These are phyloP conservation scores for Buceros bicornis DNA, from an alignment of 2,797 vertebrate genomes.

Conservation along the genomic window DNA sequence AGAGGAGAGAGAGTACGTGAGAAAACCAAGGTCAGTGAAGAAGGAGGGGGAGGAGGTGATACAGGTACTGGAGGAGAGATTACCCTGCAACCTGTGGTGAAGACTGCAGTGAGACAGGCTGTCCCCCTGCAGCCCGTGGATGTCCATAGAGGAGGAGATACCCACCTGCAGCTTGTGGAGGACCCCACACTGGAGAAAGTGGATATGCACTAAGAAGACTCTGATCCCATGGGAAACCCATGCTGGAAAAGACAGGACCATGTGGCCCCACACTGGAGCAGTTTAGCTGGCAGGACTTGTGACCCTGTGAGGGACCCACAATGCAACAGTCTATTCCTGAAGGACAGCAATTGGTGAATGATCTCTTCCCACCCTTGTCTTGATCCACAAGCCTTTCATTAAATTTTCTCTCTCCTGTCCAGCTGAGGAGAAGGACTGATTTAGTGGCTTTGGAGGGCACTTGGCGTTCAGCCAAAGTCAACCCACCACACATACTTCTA, in stretches of 20 bases:
- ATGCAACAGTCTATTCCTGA: not conserved
- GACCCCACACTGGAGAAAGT: not conserved
- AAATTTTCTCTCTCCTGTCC: not conserved
- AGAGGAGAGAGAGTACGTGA: not conserved
- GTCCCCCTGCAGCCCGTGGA: too few species aligned
- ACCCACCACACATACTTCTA: not conserved
- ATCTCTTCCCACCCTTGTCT: not conserved
- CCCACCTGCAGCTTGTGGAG: not conserved
- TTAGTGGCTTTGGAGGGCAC: not conserved
- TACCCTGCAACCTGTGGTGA: not conserved
- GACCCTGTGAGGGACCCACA: too few species aligned
- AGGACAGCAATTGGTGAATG: not conserved
- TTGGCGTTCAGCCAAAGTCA: not conserved
- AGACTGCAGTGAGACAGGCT: not conserved
- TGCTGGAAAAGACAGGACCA: not conserved
- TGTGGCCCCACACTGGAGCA: not conserved
- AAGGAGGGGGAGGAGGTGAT: not conserved
- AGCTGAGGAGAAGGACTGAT: not conserved
- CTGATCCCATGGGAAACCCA: not conserved
- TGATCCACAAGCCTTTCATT: accelerated
- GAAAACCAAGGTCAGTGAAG: not conserved
- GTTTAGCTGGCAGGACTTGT: not conserved
- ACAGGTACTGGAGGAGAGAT: not conserved
- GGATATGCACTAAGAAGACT: not conserved
- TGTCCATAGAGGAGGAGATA: too few species aligned